phyloP scores from a whole-genome alignment of 2,113 vertebrate genomes.

The Macquaria australasica region DNA sequence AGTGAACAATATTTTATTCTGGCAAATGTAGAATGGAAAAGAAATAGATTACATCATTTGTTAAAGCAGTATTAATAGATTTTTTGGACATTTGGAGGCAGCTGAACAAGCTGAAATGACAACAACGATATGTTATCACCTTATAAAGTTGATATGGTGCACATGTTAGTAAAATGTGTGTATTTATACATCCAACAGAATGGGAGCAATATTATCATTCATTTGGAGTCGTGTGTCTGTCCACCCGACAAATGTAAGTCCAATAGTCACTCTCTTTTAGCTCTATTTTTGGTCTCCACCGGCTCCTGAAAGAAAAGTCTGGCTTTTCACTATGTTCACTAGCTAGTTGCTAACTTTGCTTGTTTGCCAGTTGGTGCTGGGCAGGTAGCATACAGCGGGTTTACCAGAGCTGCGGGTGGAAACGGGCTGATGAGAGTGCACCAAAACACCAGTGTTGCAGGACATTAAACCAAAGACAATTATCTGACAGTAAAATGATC shows the following conservation, averaged over 20 bases:
- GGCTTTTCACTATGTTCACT: neutral
- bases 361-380: neutral
- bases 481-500: no score
- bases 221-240: no score
- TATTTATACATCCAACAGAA: neutral
- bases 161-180: no score
- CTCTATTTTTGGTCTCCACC: neutral
- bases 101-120: slow-evolving; percentile 2
- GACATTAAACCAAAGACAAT: no score
- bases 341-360: neutral
- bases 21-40: neutral
- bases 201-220: neutral
- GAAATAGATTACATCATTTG: no score
- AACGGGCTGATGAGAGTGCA: neutral
- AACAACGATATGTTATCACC: neutral
- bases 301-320: neutral
- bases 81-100: neutral
- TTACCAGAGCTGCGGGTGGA: neutral
- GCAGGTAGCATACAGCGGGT: neutral
- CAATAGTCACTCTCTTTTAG: neutral
- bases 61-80: neutral
- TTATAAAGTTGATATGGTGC: neutral
- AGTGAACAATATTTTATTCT: neutral
- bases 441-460: no score
- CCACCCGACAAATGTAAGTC: no score